A percentile compares a stretch with the other conserved stretches of the same genome.
Conservation (phyloP, 2,888 invertebrate genomes). For the Eulithis prunata region DNA sequence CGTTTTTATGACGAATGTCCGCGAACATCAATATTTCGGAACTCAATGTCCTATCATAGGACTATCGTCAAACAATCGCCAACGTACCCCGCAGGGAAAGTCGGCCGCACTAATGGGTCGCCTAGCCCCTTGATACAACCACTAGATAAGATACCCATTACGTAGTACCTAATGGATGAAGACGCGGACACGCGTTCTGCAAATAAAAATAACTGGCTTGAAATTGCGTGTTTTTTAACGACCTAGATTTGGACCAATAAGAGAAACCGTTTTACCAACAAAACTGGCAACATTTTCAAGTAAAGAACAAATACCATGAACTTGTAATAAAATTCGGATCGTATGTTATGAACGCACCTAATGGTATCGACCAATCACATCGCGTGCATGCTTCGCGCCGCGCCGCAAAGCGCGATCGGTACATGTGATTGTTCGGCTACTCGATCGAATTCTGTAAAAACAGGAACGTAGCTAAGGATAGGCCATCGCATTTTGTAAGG, state of each 20-base stretch:
- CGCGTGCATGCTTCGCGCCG: slow-evolving; percentile 58
- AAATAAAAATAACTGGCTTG: slow-evolving; percentile 8
- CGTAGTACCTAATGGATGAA: slow-evolving; percentile 32
- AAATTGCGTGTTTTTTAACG: slow-evolving; percentile 17
- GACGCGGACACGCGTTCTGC: slow-evolving; percentile 40
- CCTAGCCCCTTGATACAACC: slow-evolving; percentile 60
- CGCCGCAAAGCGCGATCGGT: slow-evolving; percentile 59
- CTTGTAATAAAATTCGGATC: slow-evolving; percentile 45
- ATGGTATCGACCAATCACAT: slow-evolving; percentile 45
- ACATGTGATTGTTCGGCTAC: slow-evolving; percentile 42
- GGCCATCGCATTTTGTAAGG: neutral
- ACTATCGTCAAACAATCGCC: slow-evolving; percentile 64
- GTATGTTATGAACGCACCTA: slow-evolving; percentile 59
- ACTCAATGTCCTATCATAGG: slow-evolving; percentile 47
- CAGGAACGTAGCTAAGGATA: slow-evolving; percentile 32
- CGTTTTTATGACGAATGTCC: neutral
- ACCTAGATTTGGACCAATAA: slow-evolving; percentile 24
- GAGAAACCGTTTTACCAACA: neutral
- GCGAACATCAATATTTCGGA: slow-evolving; percentile 30
- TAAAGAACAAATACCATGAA: slow-evolving; percentile 34
- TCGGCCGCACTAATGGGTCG: slow-evolving; percentile 74
- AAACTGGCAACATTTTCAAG: slow-evolving; percentile 15
- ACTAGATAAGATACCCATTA: slow-evolving; percentile 66
- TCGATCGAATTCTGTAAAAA: slow-evolving; percentile 56
- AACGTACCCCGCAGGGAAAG: slow-evolving; percentile 69